A percentile compares a stretch with the other conserved stretches of the same genome.
These are phyloP conservation scores for Fulica atra DNA, from an alignment of 2,113 vertebrate genomes.

Conservation along the genomic window DNA sequence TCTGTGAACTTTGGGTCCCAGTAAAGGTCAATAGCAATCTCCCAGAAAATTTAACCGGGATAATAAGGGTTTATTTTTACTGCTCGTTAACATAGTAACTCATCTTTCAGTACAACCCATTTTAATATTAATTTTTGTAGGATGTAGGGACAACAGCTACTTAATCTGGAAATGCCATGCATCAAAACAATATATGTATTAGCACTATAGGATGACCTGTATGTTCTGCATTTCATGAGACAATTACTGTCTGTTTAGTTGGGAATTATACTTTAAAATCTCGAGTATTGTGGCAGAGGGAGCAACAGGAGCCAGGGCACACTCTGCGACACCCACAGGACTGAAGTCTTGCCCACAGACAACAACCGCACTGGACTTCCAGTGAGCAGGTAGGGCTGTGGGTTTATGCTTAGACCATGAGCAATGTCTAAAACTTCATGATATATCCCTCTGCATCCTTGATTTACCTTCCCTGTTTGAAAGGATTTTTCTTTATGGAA, in stretches of 20 bases:
- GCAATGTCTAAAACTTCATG: not conserved
- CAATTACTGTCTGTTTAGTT: not conserved
- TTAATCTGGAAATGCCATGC: not conserved
- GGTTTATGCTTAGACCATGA: not conserved
- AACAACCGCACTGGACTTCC: not conserved
- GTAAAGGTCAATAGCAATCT: not conserved
- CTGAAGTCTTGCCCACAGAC: not conserved
- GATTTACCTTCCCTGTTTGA: not conserved
- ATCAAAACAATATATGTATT: not conserved
- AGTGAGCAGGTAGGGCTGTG: fast-evolving
- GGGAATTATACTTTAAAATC: not conserved
- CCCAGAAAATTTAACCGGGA: not conserved
- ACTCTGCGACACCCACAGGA: not conserved
- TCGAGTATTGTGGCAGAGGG: not conserved
- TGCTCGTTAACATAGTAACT: not conserved
- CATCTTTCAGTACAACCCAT: not conserved
- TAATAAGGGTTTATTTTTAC: not conserved
- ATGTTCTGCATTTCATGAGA: not conserved
- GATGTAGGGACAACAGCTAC: not conserved
- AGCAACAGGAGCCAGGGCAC: not conserved
- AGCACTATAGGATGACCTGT: not conserved
- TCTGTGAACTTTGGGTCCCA: not conserved
- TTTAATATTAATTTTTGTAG: not conserved
- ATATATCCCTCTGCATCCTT: not conserved
- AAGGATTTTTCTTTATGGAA: not conserved